phyloP scores from a whole-genome alignment of 2,888 invertebrate species.

The Agriotes lineatus region DNA sequence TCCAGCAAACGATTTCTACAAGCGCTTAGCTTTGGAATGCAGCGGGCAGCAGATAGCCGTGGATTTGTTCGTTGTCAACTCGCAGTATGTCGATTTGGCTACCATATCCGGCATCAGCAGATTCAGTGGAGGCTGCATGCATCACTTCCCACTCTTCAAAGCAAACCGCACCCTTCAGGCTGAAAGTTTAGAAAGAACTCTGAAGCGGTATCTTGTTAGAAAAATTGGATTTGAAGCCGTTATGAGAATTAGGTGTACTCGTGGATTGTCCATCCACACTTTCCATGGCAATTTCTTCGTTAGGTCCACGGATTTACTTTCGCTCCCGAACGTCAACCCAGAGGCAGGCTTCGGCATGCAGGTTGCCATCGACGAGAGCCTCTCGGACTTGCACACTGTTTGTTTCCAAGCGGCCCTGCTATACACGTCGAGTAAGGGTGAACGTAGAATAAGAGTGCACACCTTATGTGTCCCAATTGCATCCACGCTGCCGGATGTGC shows the following conservation, averaged over 20 bases:
- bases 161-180: conserved; percentile 77
- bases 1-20: conserved; percentile 98
- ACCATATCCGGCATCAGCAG: conserved; percentile 94
- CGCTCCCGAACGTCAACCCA: conserved; percentile 96
- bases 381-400: conserved; percentile 87
- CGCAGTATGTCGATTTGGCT: conserved; percentile 94
- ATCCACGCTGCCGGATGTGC: conserved; percentile 84
- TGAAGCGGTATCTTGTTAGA: conserved; percentile 91
- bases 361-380: conserved; percentile 92
- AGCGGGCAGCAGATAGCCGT: conserved; percentile 96
- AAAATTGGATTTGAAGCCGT: conserved; percentile 99
- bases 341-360: conserved; percentile 99
- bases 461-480: conserved; percentile 95
- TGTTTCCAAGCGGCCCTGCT: conserved; percentile 98
- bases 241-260: conserved; percentile 95
- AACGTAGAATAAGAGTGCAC: conserved; percentile 96
- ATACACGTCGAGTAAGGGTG: conserved; percentile 96
- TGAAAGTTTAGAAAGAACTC: conserved; percentile 80
- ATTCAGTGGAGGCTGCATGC: conserved; percentile 93
- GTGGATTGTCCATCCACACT: conserved; percentile 94
- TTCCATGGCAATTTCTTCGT: conserved; percentile 99
- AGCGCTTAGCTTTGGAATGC: conserved; percentile 94
- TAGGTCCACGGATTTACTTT: conserved; percentile 94
- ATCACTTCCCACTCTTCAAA: conserved; percentile 92
- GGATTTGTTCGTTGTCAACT: conserved; percentile 93